phyloP scores from a whole-genome alignment of 2,888 invertebrate species.

The Sericinus montela region DNA sequence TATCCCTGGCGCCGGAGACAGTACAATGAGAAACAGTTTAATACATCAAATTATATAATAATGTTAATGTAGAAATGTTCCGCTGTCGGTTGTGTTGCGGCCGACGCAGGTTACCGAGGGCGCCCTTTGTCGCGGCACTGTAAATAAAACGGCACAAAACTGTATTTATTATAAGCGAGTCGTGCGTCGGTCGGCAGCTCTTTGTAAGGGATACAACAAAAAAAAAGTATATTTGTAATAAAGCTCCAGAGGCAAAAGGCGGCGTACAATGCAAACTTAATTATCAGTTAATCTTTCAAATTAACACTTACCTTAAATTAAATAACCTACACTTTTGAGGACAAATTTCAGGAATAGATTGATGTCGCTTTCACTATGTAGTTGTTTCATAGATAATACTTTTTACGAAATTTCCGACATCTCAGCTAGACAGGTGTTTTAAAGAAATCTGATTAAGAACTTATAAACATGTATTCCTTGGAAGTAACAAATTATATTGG shows the following conservation, averaged over 20 bases:
- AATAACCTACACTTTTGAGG: too few species aligned
- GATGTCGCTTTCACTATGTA: too few species aligned
- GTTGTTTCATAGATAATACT: too few species aligned
- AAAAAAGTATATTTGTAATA: constrained; percentile 42
- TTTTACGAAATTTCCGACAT: too few species aligned
- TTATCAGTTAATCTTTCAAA: not conserved
- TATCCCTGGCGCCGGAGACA: constrained; percentile 53
- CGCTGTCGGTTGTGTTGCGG: constrained; percentile 27
- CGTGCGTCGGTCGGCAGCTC: constrained; percentile 27
- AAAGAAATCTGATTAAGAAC: too few species aligned
- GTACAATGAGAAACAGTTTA: constrained; percentile 67
- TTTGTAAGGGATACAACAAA: constrained; percentile 55
- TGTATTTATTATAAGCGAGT: constrained; percentile 50
- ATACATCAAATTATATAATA: constrained; percentile 66
- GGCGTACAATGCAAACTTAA: constrained; percentile 11
- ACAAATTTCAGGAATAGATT: too few species aligned
- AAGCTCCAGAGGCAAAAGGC: constrained; percentile 56
- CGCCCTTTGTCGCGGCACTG: constrained; percentile 43
- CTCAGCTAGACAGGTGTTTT: too few species aligned
- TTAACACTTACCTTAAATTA: too few species aligned
- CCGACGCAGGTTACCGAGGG: constrained; percentile 16
- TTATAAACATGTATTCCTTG: too few species aligned
- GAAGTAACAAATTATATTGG: not conserved
- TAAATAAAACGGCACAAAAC: constrained; percentile 52
- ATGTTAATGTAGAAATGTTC: constrained; percentile 29